phyloP scores from a whole-genome alignment of 2,113 vertebrate genomes.

The Polyodon spathula region DNA sequence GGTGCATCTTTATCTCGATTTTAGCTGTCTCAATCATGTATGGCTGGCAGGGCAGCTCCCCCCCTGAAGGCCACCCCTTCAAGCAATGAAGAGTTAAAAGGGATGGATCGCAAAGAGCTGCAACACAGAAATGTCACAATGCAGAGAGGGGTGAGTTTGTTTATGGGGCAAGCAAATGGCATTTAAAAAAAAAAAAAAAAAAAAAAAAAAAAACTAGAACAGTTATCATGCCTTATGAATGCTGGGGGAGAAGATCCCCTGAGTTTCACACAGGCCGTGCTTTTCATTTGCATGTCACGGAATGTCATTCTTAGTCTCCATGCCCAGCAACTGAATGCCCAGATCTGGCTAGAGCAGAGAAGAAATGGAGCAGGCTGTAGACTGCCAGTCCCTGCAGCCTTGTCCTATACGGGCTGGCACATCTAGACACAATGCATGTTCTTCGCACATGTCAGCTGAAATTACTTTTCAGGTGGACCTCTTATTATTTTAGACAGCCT shows the following conservation, averaged over 20 bases:
- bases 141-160: not conserved
- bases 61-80: not conserved
- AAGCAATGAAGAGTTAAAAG: not conserved
- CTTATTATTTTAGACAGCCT: too few relatives aligned
- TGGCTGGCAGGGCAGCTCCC: not conserved
- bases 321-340: too few relatives aligned
- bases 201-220: not conserved
- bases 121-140: conserved; percentile 2
- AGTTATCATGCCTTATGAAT: conserved; percentile 4
- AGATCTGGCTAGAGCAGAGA: not conserved
- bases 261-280: not conserved
- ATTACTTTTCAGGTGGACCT: too few relatives aligned
- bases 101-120: not conserved
- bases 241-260: not conserved
- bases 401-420: too few relatives aligned
- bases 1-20: not conserved
- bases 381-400: too few relatives aligned
- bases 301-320: not conserved
- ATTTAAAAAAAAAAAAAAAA: not conserved
- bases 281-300: not conserved
- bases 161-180: conserved; percentile 6
- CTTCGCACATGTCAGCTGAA: too few relatives aligned
- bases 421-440: too few relatives aligned
- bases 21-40: not conserved
- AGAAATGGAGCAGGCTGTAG: too few relatives aligned